Percentiles rank a stretch among this genome's conserved stretches.
Conservation (phyloP, 2,113 vertebrate species). For the Naja naja region DNA sequence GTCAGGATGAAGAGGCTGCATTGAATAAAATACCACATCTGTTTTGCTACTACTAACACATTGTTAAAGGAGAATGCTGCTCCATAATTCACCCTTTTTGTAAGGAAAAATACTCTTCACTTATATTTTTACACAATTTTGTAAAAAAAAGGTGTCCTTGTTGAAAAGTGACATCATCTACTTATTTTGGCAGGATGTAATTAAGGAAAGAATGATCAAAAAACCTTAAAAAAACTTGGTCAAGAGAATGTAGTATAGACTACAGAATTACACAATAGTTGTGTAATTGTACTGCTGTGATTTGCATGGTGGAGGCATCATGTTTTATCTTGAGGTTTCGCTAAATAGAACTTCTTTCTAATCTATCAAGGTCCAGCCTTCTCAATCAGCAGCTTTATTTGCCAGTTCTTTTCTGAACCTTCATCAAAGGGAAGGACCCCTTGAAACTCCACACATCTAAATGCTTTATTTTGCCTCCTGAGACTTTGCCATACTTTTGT, state of each 20-base stretch:
- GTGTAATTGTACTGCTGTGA: background rate
- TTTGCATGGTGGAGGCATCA: background rate
- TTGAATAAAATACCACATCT: slow-evolving; percentile 5
- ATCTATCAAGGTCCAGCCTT: background rate
- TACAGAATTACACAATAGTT: background rate
- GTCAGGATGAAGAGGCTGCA: slow-evolving; percentile 10
- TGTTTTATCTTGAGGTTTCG: background rate
- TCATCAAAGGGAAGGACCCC: background rate
- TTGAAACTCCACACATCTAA: background rate
- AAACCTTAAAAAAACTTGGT: background rate
- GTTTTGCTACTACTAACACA: slow-evolving; percentile 3
- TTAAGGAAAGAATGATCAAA: background rate
- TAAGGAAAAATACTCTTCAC: background rate
- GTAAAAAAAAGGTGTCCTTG: background rate
- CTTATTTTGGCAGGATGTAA: background rate
- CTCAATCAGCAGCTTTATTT: background rate
- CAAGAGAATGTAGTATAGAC: background rate
- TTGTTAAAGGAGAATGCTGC: background rate
- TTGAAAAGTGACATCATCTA: background rate
- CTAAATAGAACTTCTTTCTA: background rate
- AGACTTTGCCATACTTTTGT: background rate
- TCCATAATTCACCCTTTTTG: background rate
- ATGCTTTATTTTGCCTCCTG: background rate
- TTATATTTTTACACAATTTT: background rate
- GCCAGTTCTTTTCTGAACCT: background rate